A percentile compares a stretch with the other conserved stretches of the same genome.
Conservation (phyloP, 1,140 invertebrate genomes). For the Neodiprion pinetum region DNA sequence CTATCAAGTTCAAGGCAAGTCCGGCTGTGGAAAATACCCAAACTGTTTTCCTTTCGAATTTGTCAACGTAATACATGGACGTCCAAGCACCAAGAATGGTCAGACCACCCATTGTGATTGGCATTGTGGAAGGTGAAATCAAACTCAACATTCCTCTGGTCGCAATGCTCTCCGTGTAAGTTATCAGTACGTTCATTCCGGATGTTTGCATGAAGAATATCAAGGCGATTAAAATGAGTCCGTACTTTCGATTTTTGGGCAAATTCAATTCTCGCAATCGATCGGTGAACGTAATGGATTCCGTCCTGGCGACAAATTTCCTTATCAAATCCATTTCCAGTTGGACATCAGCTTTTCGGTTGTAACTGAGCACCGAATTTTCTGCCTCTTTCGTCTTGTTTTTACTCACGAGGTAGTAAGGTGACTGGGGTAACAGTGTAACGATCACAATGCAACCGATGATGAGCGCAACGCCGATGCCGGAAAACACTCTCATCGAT, state of each 20-base stretch:
- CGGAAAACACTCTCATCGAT: conserved; percentile 64
- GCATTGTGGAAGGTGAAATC: conserved; percentile 59
- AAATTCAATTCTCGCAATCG: conserved; percentile 28
- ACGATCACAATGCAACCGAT: conserved; percentile 67
- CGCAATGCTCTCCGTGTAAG: conserved; percentile 79
- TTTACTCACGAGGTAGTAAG: conserved; percentile 70
- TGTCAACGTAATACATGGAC: conserved; percentile 73
- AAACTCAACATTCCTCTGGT: conserved; percentile 62
- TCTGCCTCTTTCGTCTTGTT: conserved; percentile 67
- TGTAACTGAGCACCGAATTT: conserved; percentile 41
- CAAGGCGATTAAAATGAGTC: conserved; percentile 70
- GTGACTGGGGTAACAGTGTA: conserved; percentile 75
- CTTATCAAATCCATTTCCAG: conserved; percentile 39
- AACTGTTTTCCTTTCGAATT: conserved; percentile 73
- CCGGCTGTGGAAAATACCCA: conserved; percentile 68
- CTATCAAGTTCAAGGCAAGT: conserved; percentile 62
- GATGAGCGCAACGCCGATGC: conserved; percentile 64
- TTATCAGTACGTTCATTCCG: conserved; percentile 77
- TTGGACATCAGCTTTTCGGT: conserved; percentile 32
- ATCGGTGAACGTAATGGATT: conserved; percentile 15
- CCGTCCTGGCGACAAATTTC: conserved; percentile 35
- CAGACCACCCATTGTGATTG: conserved; percentile 72
- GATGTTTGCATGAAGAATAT: conserved; percentile 79
- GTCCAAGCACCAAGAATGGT: conserved; percentile 69
- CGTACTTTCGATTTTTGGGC: conserved; percentile 64